Conservation (phyloP, 2,888 invertebrate species). For the Rapana venosa region DNA sequence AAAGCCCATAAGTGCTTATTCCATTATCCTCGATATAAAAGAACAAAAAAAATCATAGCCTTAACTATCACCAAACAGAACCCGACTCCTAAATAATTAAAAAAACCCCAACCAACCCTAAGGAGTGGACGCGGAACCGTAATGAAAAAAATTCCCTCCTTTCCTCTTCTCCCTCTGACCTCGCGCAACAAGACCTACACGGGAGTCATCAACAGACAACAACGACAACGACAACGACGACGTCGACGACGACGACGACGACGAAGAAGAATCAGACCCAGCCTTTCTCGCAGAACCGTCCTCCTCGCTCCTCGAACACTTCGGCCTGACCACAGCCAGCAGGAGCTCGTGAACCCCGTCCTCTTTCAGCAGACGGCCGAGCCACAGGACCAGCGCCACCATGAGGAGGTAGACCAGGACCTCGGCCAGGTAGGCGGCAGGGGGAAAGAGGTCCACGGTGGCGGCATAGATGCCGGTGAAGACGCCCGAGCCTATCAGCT, state of each 20-base stretch:
- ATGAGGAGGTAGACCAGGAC: neutral
- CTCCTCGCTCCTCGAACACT: neutral
- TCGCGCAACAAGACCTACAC: too few relatives aligned
- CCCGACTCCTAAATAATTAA: too few relatives aligned
- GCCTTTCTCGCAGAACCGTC: neutral
- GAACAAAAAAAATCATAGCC: too few relatives aligned
- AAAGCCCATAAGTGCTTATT: too few relatives aligned
- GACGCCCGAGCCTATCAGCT: conserved; percentile 36
- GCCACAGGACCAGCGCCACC: conserved; percentile 25
- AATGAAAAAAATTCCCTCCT: too few relatives aligned
- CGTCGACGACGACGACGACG: neutral
- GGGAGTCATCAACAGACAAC: neutral
- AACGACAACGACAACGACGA: neutral
- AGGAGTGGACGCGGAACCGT: too few relatives aligned
- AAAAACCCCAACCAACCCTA: too few relatives aligned
- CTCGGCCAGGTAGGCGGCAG: conserved; percentile 40
- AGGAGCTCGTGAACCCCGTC: conserved; percentile 11
- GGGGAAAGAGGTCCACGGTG: conserved; percentile 7
- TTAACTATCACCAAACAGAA: too few relatives aligned
- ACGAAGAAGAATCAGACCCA: neutral
- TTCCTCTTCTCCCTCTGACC: too few relatives aligned
- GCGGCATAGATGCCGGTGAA: conserved; percentile 42
- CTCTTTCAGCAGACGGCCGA: conserved; percentile 24
- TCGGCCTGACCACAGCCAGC: neutral
- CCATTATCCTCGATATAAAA: too few relatives aligned